Conservation (phyloP, 2,797 vertebrate species). For the Pseudotriccus pelzelni region DNA sequence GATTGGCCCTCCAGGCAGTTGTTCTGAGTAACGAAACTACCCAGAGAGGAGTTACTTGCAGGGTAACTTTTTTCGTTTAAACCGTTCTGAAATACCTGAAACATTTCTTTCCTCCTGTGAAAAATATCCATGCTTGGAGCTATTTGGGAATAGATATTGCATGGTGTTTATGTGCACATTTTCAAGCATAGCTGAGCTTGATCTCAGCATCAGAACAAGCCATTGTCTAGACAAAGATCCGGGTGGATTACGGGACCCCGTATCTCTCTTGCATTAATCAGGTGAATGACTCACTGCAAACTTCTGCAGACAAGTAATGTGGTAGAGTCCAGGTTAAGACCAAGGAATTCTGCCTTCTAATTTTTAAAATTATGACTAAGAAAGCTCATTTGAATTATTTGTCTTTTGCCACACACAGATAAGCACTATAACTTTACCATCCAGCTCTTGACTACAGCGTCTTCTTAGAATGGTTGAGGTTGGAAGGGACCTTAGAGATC, state of each 20-base stretch:
- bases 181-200: background rate
- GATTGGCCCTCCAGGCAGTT: background rate
- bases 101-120: background rate
- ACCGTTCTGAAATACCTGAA: background rate
- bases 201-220: background rate
- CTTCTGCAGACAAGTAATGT: background rate
- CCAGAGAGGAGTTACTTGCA: background rate
- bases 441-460: background rate
- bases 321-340: background rate
- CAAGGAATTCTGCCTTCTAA: background rate
- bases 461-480: background rate
- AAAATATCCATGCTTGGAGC: background rate
- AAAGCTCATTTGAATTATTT: conserved; percentile 49
- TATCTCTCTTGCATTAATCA: conserved; percentile 25
- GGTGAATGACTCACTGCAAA: conserved; percentile 18
- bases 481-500: background rate
- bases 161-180: background rate
- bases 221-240: background rate
- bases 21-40: background rate
- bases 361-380: conserved; percentile 49
- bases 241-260: background rate
- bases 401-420: conserved; percentile 37
- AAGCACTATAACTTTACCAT: background rate
- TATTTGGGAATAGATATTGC: background rate
- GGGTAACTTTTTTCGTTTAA: background rate